These are phyloP conservation scores for Mycteria americana DNA, from an alignment of 2,797 vertebrate species.

Conservation along the genomic window DNA sequence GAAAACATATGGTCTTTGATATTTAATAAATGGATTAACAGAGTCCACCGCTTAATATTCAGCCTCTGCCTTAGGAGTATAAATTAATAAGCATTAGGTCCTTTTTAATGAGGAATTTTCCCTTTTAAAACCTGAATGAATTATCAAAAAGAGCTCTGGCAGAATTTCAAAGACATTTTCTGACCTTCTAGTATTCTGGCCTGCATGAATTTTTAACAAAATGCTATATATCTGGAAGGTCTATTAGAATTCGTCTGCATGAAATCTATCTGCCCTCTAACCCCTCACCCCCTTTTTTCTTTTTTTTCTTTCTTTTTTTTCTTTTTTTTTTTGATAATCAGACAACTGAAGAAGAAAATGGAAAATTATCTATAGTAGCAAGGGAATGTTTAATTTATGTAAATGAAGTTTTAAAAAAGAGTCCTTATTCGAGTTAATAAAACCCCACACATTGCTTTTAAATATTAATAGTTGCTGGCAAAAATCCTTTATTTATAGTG, in stretches of 20 bases:
- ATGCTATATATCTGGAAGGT: constrained; percentile 72
- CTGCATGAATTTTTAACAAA: constrained; percentile 81
- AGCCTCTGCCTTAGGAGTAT: constrained; percentile 68
- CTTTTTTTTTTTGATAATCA: background rate
- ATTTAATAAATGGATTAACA: constrained; percentile 78
- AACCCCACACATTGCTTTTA: constrained; percentile 18
- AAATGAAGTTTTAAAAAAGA: constrained; percentile 19
- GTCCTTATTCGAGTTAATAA: constrained; percentile 48
- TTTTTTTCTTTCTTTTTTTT: rapidly evolving
- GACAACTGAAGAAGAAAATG: constrained; percentile 49
- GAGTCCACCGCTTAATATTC: constrained; percentile 72
- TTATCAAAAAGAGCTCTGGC: constrained; percentile 77
- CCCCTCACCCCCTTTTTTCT: background rate
- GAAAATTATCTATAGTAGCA: constrained; percentile 34
- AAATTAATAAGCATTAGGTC: constrained; percentile 79
- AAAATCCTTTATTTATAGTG: constrained; percentile 48
- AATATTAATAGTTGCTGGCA: constrained; percentile 55
- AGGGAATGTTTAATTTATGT: constrained; percentile 51
- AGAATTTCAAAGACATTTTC: constrained; percentile 82
- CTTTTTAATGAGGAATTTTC: constrained; percentile 78
- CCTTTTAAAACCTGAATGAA: constrained; percentile 79
- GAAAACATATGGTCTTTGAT: constrained; percentile 76
- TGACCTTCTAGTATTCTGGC: constrained; percentile 79
- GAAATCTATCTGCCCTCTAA: constrained; percentile 54
- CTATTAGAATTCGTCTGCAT: constrained; percentile 70